phyloP scores from a whole-genome alignment of 2,797 vertebrate genomes.

The Lemur catta region DNA sequence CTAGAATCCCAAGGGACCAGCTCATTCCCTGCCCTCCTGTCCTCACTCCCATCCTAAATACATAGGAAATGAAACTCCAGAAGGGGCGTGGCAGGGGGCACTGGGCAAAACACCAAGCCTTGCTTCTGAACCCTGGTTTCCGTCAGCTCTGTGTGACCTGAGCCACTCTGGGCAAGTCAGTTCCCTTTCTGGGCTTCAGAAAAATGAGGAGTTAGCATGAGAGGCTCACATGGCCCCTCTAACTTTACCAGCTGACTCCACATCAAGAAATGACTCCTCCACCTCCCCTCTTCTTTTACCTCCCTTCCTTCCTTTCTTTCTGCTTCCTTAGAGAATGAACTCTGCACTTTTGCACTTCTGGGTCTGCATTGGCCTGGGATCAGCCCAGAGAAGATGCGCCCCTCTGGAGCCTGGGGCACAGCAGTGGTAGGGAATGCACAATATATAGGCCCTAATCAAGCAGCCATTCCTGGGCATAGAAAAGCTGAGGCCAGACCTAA shows the following conservation, averaged over 20 bases:
- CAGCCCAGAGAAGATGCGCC: neutral
- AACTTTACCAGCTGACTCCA: neutral
- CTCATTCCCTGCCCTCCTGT: constrained; percentile 60
- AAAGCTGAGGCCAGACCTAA: constrained; percentile 28
- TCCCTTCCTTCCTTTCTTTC: neutral
- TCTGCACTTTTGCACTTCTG: neutral
- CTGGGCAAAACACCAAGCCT: neutral
- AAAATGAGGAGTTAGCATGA: neutral
- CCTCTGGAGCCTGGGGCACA: neutral
- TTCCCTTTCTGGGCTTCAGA: neutral
- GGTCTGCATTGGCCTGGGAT: neutral
- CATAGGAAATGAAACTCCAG: constrained; percentile 50
- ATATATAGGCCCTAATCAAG: neutral
- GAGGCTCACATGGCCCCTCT: neutral
- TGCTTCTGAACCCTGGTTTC: neutral
- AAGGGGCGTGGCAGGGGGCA: neutral
- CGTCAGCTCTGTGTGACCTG: neutral
- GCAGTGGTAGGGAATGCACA: neutral
- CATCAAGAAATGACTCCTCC: neutral
- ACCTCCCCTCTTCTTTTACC: neutral
- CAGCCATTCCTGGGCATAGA: neutral
- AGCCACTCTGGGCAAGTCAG: neutral
- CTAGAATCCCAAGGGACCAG: constrained; percentile 59
- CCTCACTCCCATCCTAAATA: constrained; percentile 57
- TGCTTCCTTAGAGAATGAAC: neutral